phyloP scores from a whole-genome alignment of 2,797 vertebrate species.

The Margarornis squamiger region DNA sequence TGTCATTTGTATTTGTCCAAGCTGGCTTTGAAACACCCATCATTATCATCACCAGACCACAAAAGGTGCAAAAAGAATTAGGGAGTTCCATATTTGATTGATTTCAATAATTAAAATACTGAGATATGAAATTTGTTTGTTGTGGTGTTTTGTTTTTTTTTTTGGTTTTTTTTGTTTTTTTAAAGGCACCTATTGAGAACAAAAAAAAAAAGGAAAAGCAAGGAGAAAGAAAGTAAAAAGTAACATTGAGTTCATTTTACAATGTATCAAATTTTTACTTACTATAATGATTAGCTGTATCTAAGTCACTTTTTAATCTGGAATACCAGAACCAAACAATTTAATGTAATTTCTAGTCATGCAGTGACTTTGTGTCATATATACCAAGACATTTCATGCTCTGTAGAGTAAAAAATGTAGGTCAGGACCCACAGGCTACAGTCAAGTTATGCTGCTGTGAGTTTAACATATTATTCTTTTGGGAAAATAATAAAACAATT shows the following conservation, averaged over 20 bases:
- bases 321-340: background rate
- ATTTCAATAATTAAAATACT: background rate
- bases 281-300: background rate
- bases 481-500: constrained; percentile 45
- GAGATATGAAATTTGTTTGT: background rate
- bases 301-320: background rate
- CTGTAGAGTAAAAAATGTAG: constrained; percentile 42
- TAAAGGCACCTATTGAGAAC: background rate
- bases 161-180: too few relatives aligned
- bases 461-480: constrained; percentile 2
- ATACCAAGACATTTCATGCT: constrained; percentile 34
- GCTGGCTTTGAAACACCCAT: background rate
- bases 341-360: constrained; percentile 1
- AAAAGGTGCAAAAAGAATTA: background rate
- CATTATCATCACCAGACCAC: background rate
- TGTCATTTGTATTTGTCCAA: background rate
- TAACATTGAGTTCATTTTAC: background rate
- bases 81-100: background rate
- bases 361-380: background rate
- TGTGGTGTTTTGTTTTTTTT: too few relatives aligned
- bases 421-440: constrained; percentile 35
- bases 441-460: background rate
- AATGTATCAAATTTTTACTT: background rate
- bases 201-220: background rate
- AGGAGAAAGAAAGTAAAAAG: background rate